A percentile compares a stretch with the other conserved stretches of the same genome.
Conservation (phyloP, 2,888 invertebrate genomes). For the Leptopilina syphax region DNA sequence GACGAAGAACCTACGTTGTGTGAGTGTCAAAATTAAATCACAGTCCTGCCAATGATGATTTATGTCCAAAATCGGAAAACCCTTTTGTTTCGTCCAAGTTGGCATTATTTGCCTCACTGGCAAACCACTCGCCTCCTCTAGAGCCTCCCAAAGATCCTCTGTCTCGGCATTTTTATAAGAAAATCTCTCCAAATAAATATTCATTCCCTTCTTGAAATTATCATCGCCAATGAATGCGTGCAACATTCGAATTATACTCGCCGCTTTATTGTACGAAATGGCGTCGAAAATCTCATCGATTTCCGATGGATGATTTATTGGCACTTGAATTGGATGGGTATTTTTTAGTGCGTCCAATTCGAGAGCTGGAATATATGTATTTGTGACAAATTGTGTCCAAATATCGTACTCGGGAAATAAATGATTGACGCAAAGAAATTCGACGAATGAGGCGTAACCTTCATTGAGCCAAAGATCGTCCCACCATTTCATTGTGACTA, state of each 20-base stretch:
- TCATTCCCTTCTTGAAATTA: constrained; percentile 95
- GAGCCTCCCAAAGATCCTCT: constrained; percentile 93
- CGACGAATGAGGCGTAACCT: constrained; percentile 96
- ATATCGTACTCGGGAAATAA: constrained; percentile 97
- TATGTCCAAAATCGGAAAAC: constrained; percentile 90
- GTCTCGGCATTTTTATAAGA: constrained; percentile 93
- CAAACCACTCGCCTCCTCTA: constrained; percentile 92
- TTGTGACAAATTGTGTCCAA: constrained; percentile 96
- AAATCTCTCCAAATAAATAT: constrained; percentile 90
- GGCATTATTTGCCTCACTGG: constrained; percentile 95
- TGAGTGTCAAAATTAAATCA: constrained; percentile 82
- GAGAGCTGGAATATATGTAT: constrained; percentile 90
- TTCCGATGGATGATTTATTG: constrained; percentile 95
- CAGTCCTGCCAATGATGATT: constrained; percentile 70
- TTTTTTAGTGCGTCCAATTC: constrained; percentile 93
- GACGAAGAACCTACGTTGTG: constrained; percentile 91
- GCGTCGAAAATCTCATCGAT: constrained; percentile 98
- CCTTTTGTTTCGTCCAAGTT: constrained; percentile 97
- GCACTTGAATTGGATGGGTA: constrained; percentile 97
- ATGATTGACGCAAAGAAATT: constrained; percentile 94
- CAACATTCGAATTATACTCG: constrained; percentile 95
- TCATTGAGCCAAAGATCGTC: constrained; percentile 97
- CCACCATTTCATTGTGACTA: constrained; percentile 99
- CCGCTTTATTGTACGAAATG: constrained; percentile 97
- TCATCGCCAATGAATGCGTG: constrained; percentile 95